A percentile compares a stretch with the other conserved stretches of the same genome.
Evolutionary conservation across 2,113 vertebrate species (phyloP).

Genomic region (Mobula hypostoma): DNA sequence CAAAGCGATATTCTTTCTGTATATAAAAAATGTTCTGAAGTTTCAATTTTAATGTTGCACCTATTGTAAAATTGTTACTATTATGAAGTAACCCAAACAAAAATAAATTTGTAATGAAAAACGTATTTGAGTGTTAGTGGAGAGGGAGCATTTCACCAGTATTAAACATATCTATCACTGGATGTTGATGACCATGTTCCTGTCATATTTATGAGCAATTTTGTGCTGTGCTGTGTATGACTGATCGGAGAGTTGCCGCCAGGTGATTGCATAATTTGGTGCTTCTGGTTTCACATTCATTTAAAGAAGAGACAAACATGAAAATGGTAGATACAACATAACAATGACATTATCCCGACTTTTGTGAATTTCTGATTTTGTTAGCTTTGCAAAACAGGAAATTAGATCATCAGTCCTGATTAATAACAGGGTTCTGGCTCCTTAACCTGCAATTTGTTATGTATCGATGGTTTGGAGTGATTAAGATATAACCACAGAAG

Average conservation of each 20-base stretch:
- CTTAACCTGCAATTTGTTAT: conserved; percentile 17
- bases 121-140: background rate
- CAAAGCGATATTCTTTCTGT: background rate
- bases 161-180: background rate
- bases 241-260: background rate
- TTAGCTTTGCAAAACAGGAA: background rate
- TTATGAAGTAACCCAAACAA: background rate
- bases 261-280: background rate
- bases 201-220: background rate
- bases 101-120: conserved; percentile 1
- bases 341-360: background rate
- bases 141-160: background rate
- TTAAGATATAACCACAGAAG: conserved; percentile 1
- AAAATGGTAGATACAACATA: background rate
- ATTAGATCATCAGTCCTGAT: background rate
- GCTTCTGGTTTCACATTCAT: background rate
- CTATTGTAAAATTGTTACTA: background rate
- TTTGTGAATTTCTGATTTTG: background rate
- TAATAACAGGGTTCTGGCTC: background rate
- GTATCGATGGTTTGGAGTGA: conserved; percentile 1
- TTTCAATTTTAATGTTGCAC: background rate
- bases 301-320: background rate
- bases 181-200: background rate
- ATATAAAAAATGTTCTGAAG: background rate
- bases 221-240: background rate